Conservation (phyloP, 2,113 vertebrate species). For the Nanorana parkeri region DNA sequence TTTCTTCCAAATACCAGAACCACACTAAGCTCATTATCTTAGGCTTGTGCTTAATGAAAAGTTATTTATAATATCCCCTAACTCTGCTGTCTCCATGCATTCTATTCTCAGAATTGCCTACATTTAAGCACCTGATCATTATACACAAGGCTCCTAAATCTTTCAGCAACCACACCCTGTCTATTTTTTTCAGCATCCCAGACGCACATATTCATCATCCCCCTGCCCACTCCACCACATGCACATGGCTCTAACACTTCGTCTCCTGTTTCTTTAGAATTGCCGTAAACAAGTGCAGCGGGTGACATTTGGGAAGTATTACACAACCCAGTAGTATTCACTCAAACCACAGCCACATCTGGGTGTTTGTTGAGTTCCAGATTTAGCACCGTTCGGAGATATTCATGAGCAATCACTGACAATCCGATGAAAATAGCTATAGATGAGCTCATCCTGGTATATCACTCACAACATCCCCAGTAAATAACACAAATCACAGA, state of each 20-base stretch:
- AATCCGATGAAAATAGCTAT: conserved; percentile 17
- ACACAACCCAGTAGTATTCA: not conserved
- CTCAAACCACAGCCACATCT: conserved; percentile 25
- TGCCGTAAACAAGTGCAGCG: conserved; percentile 16
- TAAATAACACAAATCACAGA: conserved; percentile 26
- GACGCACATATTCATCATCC: conserved; percentile 5
- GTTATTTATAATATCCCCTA: not conserved
- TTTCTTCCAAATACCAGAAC: too few species aligned
- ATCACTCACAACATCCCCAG: conserved; percentile 17
- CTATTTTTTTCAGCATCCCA: not conserved
- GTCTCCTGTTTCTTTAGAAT: not conserved
- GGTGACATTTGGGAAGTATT: conserved; percentile 20
- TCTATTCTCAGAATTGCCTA: not conserved
- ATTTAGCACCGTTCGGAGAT: conserved; percentile 25
- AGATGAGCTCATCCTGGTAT: conserved; percentile 41
- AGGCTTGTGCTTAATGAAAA: not conserved
- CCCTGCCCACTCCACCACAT: too few species aligned
- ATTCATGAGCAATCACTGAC: conserved; percentile 25
- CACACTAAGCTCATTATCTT: too few species aligned
- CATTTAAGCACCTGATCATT: not conserved
- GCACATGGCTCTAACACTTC: not conserved
- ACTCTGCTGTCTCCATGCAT: not conserved
- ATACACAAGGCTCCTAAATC: not conserved
- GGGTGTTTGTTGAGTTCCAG: not conserved
- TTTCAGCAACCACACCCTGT: not conserved